Conservation (phyloP, 2,113 vertebrate genomes). For the Plestiodon gilberti region DNA sequence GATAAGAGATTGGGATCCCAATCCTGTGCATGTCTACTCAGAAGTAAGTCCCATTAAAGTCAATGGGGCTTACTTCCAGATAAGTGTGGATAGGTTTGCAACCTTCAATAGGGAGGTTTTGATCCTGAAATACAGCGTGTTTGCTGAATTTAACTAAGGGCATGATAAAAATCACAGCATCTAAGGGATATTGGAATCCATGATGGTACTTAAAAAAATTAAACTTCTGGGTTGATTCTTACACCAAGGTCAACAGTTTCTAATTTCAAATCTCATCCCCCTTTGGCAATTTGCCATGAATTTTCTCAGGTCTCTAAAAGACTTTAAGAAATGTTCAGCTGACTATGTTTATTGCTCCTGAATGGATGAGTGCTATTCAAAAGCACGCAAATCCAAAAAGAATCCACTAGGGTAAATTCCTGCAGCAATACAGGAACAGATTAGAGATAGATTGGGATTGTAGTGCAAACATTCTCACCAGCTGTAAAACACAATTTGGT, state of each 20-base stretch:
- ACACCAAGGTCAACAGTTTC: constrained; percentile 15
- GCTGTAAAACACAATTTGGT: background rate
- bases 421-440: background rate
- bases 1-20: background rate
- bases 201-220: background rate
- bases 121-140: background rate
- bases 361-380: background rate
- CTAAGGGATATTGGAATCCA: background rate
- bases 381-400: background rate
- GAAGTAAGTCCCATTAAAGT: too few relatives aligned
- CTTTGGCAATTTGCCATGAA: constrained; percentile 6
- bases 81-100: too few relatives aligned
- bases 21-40: too few relatives aligned
- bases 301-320: background rate
- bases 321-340: background rate
- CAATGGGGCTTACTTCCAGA: too few relatives aligned
- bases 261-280: constrained; percentile 12
- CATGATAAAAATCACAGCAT: background rate
- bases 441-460: background rate
- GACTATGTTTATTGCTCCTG: background rate
- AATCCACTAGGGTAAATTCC: background rate
- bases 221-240: constrained; percentile 15
- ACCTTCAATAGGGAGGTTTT: background rate
- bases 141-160: background rate
- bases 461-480: background rate